Conservation (phyloP, 2,113 vertebrate species). For the Mustelus asterias region DNA sequence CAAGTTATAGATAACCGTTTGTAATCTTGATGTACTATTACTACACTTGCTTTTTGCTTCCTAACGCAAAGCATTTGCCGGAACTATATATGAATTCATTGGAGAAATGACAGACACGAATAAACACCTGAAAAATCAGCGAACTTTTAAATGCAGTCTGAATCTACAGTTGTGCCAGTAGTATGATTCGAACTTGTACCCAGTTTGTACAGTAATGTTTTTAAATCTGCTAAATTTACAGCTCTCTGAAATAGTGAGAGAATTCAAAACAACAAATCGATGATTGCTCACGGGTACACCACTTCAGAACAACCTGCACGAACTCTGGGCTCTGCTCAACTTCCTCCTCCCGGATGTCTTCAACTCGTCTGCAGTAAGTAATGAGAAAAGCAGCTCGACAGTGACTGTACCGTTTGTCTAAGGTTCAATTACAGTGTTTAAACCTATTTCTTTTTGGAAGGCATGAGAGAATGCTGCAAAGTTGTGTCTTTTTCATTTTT, state of each 20-base stretch:
- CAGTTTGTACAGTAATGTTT: constrained; percentile 14
- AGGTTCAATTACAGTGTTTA: neutral
- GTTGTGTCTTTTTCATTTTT: neutral
- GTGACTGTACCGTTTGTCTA: neutral
- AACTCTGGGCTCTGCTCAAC: constrained; percentile 96
- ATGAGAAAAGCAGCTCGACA: neutral
- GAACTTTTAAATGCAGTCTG: neutral
- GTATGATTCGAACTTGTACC: constrained; percentile 30
- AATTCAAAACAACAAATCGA: constrained; percentile 97
- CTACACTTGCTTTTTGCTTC: neutral
- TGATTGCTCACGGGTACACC: constrained; percentile 91
- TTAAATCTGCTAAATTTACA: constrained; percentile 46
- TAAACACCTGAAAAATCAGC: neutral
- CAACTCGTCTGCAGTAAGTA: constrained; percentile 84
- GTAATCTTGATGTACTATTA: neutral
- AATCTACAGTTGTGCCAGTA: neutral
- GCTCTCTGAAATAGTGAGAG: constrained; percentile 95
- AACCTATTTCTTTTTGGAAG: neutral
- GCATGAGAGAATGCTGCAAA: neutral
- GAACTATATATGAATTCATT: neutral
- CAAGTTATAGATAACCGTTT: neutral
- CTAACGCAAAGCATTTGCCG: neutral
- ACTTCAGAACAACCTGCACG: constrained; percentile 97
- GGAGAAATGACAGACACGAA: neutral
- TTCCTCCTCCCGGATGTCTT: constrained; percentile 96